Percentiles rank a stretch among this genome's conserved stretches.
phyloP scores from a whole-genome alignment of 2,113 vertebrate species.

The Tapirus terrestris region DNA sequence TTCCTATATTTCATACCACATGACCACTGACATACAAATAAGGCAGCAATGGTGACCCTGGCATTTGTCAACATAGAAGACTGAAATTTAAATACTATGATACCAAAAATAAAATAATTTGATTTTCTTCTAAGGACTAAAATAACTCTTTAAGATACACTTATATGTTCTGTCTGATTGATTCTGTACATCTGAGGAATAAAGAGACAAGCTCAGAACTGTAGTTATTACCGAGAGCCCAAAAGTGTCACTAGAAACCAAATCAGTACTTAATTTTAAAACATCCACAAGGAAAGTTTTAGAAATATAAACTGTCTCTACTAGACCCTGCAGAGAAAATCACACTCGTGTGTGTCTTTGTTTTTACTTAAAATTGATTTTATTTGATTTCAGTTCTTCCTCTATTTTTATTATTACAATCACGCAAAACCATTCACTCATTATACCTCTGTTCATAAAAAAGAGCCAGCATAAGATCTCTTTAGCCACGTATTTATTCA shows the following conservation, averaged over 20 bases:
- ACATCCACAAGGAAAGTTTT: slow-evolving; percentile 45
- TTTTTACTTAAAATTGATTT: slow-evolving; percentile 63
- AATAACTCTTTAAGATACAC: slow-evolving; percentile 62
- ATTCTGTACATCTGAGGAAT: slow-evolving; percentile 75
- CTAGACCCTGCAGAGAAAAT: background rate
- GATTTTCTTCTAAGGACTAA: slow-evolving; percentile 26
- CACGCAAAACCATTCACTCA: background rate
- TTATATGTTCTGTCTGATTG: slow-evolving; percentile 72
- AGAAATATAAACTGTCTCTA: slow-evolving; percentile 14
- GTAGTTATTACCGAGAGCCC: background rate
- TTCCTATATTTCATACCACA: background rate
- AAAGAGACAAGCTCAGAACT: slow-evolving; percentile 42
- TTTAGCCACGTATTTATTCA: background rate
- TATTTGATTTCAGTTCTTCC: slow-evolving; percentile 15
- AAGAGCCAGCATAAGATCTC: background rate
- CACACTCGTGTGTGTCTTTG: background rate
- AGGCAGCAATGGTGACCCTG: background rate
- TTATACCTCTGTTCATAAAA: background rate
- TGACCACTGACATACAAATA: background rate
- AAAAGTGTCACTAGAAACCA: slow-evolving; percentile 23
- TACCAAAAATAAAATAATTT: slow-evolving; percentile 53
- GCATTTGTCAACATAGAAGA: background rate
- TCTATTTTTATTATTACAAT: slow-evolving; percentile 17
- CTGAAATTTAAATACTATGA: slow-evolving; percentile 33
- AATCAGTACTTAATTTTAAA: slow-evolving; percentile 75